Evolutionary conservation across 2,888 invertebrate species (phyloP), one percentile per base, ranked within the genome.

Genomic region (Sacculina carcini): DNA sequence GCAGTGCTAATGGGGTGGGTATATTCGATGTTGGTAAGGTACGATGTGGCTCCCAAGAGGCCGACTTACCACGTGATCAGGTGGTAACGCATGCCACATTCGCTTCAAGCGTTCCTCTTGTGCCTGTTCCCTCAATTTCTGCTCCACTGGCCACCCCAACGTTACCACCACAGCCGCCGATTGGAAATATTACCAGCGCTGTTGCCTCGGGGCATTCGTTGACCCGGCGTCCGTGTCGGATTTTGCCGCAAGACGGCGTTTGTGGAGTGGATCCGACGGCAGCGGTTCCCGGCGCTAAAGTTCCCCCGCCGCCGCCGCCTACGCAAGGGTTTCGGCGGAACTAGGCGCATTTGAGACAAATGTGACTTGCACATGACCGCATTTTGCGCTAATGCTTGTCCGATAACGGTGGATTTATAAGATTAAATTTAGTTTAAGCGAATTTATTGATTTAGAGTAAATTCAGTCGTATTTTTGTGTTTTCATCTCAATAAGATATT

Each of bases 191-290:
- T 52, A 52, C 40, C 28, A 51, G 12, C 48, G 51, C 1, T 55
- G 54, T 26, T 52, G 54, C 53, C 48, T 40, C 23, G 53, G 56
- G 14, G 46, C 55, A 10, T 53, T 52, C 32, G 26, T 14, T 24
- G 2, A 28, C 26, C 5, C 26, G 42, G 10, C 42, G 42, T 24
- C 42, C 42, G 42, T 16, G 24, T 7, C 42, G 28, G 28, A 5
- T 40, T 12, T 28, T 28, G 42, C 16, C 42, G 5, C 9, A 14
- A 6, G 34, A 5, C 34, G 34, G 26, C 16, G 42, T 28, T 16
- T 24, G 40, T 14, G 40, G 24, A 2, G 9, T 42, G 42, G 42
- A 42, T 28, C 42, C 42, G 16, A 42, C 42, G 1, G 42, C 16
- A 28, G 16, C 14, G n/a, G 6, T 7, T n/a, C 5, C 16, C 26